Conservation (phyloP, 2,888 invertebrate species). For the Allygus modestus region DNA sequence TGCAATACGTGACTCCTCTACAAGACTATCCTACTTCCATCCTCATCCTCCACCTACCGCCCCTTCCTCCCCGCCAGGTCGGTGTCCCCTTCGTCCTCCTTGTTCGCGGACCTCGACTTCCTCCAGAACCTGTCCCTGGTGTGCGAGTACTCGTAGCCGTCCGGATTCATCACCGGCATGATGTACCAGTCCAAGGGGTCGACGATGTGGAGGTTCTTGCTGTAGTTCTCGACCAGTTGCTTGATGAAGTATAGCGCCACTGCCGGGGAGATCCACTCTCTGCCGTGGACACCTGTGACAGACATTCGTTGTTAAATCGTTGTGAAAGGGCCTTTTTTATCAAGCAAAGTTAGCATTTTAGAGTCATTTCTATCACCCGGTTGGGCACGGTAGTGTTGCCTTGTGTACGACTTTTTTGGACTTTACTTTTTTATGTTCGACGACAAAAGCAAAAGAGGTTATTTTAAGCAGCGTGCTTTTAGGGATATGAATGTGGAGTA, state of each 20-base stretch:
- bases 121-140: constrained; percentile 68
- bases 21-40: too few relatives aligned
- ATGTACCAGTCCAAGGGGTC: constrained; percentile 82
- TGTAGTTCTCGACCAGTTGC: constrained; percentile 83
- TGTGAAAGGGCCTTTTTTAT: too few relatives aligned
- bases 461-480: too few relatives aligned
- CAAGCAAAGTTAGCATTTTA: too few relatives aligned
- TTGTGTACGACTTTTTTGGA: too few relatives aligned
- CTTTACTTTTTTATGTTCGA: too few relatives aligned
- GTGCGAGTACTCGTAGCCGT: constrained; percentile 90
- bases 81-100: constrained; percentile 17
- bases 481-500: too few relatives aligned
- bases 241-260: constrained; percentile 87
- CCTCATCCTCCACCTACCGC: constrained; percentile 40
- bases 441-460: too few relatives aligned
- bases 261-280: constrained; percentile 94
- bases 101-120: constrained; percentile 64
- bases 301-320: too few relatives aligned
- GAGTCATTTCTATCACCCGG: too few relatives aligned
- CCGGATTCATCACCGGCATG: constrained; percentile 86
- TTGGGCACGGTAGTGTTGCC: too few relatives aligned
- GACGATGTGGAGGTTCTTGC: constrained; percentile 74
- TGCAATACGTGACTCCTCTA: too few relatives aligned
- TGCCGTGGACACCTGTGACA: constrained; percentile 84
- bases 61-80: constrained; percentile 38